Base-by-base conservation (phyloP, 1,140 invertebrate genomes). In the Linepithema humile region DNA sequence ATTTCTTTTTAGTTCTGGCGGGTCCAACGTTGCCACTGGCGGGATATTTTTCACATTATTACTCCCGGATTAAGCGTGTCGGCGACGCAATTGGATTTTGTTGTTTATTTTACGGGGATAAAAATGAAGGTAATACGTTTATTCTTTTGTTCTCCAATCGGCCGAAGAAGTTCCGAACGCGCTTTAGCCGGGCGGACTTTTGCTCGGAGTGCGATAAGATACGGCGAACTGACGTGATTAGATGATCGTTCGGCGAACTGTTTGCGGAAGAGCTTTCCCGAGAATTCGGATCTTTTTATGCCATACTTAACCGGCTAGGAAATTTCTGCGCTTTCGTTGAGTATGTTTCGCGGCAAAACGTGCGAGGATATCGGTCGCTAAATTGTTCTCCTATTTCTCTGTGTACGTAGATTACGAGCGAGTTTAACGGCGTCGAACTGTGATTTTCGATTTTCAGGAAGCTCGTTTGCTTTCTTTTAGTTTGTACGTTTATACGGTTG, bases 381-480 rank as follows among this genome's bases (percentile, higher is more conserved):
- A 75, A 64, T 45, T 26, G 23, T 48, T 26, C 9, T 45, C 35
- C 9, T 26, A 26, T 59, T 82, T 70, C 70, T 73, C 45, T 5
- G 53, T 23, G 23, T 20, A 23, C 26, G 69, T 35, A 55, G 72
- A 83, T 69, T 50, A 43, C 57, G 62, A 55, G 38, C 43, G 45
- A 26, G 38, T 60, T 69, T 40, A 12, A 69, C 15, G 53, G 50
- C 57, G 50, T 32, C 75, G 38, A 75, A 80, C 62, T 87, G 85
- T 86, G 85, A 75, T 87, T 59, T 70, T 53, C 59, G 62, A 70
- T 72, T 72, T 82, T 23, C 50, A 60, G 26, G 43, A 64, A 20
- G 32, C 20, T 80, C 55, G 20, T 72, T 78, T 35, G n/a, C 17
- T 64, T 29, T 29, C n/a, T 7, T 38, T 62, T 75, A 62, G 38